phyloP scores from a whole-genome alignment of 2,797 vertebrate genomes.

The Manis javanica region DNA sequence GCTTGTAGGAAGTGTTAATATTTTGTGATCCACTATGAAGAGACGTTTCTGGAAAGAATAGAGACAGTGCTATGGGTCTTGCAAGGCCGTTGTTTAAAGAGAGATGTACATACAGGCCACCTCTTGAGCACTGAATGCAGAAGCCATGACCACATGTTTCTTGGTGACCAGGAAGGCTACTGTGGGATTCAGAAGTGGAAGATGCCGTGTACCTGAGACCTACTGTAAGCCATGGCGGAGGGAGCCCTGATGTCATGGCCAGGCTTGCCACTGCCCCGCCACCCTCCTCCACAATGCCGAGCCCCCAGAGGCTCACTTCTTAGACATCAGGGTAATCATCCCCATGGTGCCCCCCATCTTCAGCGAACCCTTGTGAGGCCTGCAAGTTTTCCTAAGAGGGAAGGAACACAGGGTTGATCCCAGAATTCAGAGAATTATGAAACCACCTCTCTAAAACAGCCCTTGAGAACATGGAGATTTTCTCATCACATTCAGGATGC shows the following conservation, averaged over 20 bases:
- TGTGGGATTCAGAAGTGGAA: not conserved
- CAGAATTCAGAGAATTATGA: not conserved
- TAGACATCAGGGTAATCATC: not conserved
- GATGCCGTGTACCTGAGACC: not conserved
- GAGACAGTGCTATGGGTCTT: not conserved
- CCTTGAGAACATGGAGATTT: not conserved
- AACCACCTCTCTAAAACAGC: not conserved
- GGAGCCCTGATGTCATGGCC: not conserved
- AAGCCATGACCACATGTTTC: not conserved
- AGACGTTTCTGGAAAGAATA: slow-evolving; percentile 42
- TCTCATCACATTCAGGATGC: not conserved
- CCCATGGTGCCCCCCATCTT: too few species aligned
- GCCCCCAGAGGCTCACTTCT: not conserved
- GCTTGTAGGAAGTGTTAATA: not conserved
- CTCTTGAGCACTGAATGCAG: not conserved
- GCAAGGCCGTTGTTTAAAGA: not conserved
- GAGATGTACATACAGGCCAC: too few species aligned
- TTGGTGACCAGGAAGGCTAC: not conserved
- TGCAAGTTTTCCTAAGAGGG: not conserved
- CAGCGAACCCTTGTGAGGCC: not conserved
- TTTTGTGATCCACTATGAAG: not conserved
- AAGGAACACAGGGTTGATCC: not conserved
- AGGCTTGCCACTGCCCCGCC: not conserved
- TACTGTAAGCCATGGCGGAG: not conserved
- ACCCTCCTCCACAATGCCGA: not conserved